Evolutionary conservation across 2,888 invertebrate genomes (phyloP).

Genomic region (Vandiemenella viatica): DNA sequence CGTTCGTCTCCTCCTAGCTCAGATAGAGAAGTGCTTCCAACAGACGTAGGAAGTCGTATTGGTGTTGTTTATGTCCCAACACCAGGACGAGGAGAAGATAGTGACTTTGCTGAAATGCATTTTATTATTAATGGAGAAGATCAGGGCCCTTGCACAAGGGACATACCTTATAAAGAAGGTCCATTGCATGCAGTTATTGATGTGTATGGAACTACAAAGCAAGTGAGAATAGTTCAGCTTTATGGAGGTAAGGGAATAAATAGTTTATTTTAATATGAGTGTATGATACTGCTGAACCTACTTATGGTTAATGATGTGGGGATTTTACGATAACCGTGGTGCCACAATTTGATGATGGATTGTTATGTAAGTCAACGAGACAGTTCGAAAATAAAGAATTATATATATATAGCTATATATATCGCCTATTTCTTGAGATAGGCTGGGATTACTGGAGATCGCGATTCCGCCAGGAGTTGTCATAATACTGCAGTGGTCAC

Average conservation of each 20-base stretch:
- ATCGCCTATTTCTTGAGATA: no score
- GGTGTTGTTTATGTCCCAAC: constrained; percentile 79
- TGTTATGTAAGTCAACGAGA: no score
- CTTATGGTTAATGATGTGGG: no score
- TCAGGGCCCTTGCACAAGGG: constrained; percentile 73
- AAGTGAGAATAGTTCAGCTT: constrained; percentile 78
- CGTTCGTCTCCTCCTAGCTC: constrained; percentile 40
- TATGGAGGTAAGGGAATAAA: constrained; percentile 54
- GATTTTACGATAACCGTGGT: no score
- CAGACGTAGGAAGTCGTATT: constrained; percentile 79
- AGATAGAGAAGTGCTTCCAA: constrained; percentile 53
- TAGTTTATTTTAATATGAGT: no score
- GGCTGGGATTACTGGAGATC: no score
- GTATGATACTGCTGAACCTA: no score
- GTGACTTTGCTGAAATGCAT: constrained; percentile 78
- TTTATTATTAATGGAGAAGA: constrained; percentile 93
- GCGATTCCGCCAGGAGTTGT: no score
- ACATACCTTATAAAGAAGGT: constrained; percentile 70
- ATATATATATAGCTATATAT: no score
- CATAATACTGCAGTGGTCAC: no score
- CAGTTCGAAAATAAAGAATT: no score
- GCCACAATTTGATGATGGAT: no score
- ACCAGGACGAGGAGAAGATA: constrained; percentile 46
- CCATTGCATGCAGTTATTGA: constrained; percentile 87
- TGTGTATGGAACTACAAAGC: constrained; percentile 94